A percentile compares a stretch with the other conserved stretches of the same genome.
phyloP scores from a whole-genome alignment of 2,888 invertebrate genomes.

The Papilio gigon region DNA sequence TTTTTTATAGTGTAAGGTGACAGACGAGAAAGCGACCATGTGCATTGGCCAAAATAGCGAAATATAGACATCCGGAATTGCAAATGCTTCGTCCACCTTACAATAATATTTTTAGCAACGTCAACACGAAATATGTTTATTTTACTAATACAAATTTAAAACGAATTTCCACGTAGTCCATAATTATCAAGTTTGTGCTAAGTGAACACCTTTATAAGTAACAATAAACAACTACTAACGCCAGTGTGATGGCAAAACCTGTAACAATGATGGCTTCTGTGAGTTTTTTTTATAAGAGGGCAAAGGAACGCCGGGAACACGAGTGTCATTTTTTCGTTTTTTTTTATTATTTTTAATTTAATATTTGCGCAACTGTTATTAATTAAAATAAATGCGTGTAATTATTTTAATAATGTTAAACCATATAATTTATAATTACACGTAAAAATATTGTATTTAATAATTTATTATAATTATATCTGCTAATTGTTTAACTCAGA shows the following conservation, averaged over 20 bases:
- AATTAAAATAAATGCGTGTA: neutral
- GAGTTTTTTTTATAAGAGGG: neutral
- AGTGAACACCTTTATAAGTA: constrained; percentile 13
- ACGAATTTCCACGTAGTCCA: neutral
- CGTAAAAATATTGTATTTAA: neutral
- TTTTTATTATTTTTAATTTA: neutral
- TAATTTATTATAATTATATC: neutral
- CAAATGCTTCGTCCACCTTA: too few species aligned
- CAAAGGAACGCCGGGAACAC: too few species aligned
- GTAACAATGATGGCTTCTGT: constrained; percentile 3
- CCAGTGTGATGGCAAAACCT: neutral
- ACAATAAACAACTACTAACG: constrained; percentile 13
- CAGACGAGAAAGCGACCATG: too few species aligned
- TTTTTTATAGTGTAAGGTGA: too few species aligned
- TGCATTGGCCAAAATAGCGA: too few species aligned
- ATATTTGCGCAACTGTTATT: neutral
- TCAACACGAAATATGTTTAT: neutral
- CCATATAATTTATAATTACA: neutral
- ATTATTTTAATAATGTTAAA: neutral
- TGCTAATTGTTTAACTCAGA: neutral
- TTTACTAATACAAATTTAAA: constrained; percentile 8
- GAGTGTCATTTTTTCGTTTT: too few species aligned
- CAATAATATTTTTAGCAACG: neutral
- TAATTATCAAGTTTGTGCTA: constrained; percentile 5
- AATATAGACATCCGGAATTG: too few species aligned